Evolutionary conservation across 2,113 vertebrate species (phyloP), one percentile per base, ranked within the genome.

Genomic region (Lasiurus cinereus): DNA sequence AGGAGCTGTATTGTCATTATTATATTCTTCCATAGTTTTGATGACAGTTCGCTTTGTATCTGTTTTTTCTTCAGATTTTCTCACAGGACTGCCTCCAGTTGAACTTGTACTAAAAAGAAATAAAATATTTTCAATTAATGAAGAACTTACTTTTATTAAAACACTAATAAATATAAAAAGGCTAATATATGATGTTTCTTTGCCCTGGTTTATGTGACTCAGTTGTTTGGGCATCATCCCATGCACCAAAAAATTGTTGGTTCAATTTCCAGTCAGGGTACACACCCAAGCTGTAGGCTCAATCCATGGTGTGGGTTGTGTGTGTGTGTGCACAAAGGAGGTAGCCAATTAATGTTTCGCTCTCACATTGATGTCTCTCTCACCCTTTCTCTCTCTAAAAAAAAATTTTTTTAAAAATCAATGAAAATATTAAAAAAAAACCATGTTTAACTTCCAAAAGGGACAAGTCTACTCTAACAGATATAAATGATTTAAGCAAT

Each of bases 1-100:
- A 36, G 98, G 98, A 33, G 98, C 98, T 16, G 98, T 98, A 79
- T 98, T 98, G 88, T 98, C 98, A 1, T 99, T 99, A 78, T 98
- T 98, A 79, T 98, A 98, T 64, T 99, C 99, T 94, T 99, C 98
- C 98, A 99, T 97, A 8, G 98, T 99, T 97, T 99, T 99, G 79
- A 99, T 98, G 91, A 98, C 98, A 1, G 98, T 99, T 88, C 98
- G 98, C 91, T 98, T 99, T 62, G 98, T 98, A 64, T 99, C 99
- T 64, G 96, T 39, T 94, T 99, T 99, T 54, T 99, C 99, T 96
- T 99, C 99, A 4, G 98, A 88, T 96, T 98, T 98, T 83, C 97
- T 98, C 43, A 99, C 97, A 8, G 99, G 99, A 96, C 98, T 99
- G 82, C 99, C 99, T 94, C 99, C 98, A 19, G 98, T 99, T 9